Conservation (phyloP, 2,113 vertebrate species). For the Fulica atra region DNA sequence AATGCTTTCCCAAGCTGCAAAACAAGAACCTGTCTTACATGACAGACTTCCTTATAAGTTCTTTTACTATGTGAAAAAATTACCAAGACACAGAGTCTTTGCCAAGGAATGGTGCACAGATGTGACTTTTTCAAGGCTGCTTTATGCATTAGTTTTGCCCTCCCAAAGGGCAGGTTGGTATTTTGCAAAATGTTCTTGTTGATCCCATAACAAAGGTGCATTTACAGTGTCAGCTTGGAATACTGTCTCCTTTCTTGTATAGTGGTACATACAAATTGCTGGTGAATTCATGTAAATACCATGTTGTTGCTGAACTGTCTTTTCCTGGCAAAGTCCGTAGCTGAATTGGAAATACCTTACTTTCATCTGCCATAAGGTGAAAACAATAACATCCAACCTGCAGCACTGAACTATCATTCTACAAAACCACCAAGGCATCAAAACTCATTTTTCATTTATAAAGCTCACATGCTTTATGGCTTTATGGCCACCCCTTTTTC, state of each 20-base stretch:
- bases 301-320: constrained; percentile 5
- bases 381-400: neutral
- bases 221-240: neutral
- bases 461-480: neutral
- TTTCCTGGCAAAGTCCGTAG: constrained; percentile 12
- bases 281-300: neutral
- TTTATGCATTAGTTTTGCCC: neutral
- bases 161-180: neutral
- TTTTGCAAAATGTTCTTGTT: neutral
- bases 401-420: neutral
- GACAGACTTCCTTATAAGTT: neutral
- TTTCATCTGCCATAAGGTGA: accelerated
- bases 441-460: accelerated
- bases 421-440: neutral
- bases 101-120: neutral
- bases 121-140: neutral
- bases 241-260: neutral
- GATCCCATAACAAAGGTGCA: neutral
- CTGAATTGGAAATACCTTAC: neutral
- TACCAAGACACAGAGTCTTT: neutral
- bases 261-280: neutral
- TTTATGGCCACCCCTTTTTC: no score
- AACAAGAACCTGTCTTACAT: neutral
- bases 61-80: neutral
- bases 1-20: constrained; percentile 2